Base-by-base conservation (phyloP, 2,888 invertebrate species). In the Aricia artaxerxes region DNA sequence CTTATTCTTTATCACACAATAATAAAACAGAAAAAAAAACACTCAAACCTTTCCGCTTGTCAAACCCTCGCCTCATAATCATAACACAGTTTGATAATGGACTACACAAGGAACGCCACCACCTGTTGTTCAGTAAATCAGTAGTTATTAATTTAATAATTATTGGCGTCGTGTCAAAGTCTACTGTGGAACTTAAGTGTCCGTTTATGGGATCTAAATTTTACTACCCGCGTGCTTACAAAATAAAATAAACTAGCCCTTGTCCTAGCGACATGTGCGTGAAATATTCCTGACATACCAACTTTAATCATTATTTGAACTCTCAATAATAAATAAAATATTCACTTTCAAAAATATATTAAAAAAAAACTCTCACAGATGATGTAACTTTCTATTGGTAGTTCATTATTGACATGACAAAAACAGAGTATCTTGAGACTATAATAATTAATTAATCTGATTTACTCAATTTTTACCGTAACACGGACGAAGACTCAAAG, bases 1-100 rank as follows among this genome's bases (percentile, higher is more conserved):
- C 93, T 93, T 94, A 93, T 91, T 90, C 90, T 89, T 92, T 94
- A 94, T 93, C 93, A 94, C 92, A 93, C 93, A 89, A 94, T 94
- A 94, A 94, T 94, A 94, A 94, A 94, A 94, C 94, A 90, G 92
- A 91, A 91, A 92, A 89, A 89, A 92, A 89, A 91, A 88, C 89
- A 87, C 88, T 91, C 91, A 91, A 89, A 90, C 87, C 92, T 93
- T 91, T 91, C 90, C 91, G 92, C 91, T 93, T 94, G 94, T 94
- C 94, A 93, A 93, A 92, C 91, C 90, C 82, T 81, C 88, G 90
- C 89, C 90, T 94, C 94, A 94, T 94, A 94, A 94, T 93, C 94
- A 90, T 94, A 94, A 92, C 91, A 91, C 87, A 90, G 89, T 91
- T 92, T 89, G 91, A 92, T 91, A 24, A 24, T 24, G 24, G 24